These are phyloP conservation scores for Antigone vipio DNA, from an alignment of 2,113 vertebrate species.

Conservation along the genomic window DNA sequence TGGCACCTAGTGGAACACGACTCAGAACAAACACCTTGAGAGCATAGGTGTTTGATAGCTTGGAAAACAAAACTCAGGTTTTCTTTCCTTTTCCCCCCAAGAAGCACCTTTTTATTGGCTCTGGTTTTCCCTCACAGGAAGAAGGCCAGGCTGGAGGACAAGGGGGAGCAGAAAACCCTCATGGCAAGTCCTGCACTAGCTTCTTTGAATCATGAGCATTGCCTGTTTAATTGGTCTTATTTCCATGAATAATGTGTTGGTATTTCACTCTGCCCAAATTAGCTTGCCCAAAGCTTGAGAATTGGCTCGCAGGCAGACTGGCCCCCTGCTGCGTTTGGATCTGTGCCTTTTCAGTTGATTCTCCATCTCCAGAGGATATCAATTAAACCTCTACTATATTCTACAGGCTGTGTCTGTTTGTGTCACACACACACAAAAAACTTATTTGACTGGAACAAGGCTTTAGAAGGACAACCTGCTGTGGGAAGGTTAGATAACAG, in stretches of 20 bases:
- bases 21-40: background rate
- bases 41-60: background rate
- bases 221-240: conserved; percentile 50
- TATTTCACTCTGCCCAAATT: conserved; percentile 44
- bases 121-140: background rate
- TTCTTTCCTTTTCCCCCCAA: background rate
- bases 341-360: conserved; percentile 56
- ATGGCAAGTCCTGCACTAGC: background rate
- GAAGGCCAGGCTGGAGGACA: background rate
- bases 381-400: conserved; percentile 63
- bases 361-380: conserved; percentile 60
- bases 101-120: background rate
- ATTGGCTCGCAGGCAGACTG: background rate
- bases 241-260: conserved; percentile 28
- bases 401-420: conserved; percentile 40
- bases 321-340: conserved; percentile 43
- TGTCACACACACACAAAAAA: conserved; percentile 48
- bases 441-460: conserved; percentile 58
- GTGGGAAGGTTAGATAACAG: conserved; percentile 46
- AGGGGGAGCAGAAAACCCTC: background rate
- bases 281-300: conserved; percentile 54
- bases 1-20: background rate
- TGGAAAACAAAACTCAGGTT: background rate
- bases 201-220: conserved; percentile 7
- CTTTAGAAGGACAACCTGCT: conserved; percentile 59